A percentile compares a stretch with the other conserved stretches of the same genome.
These are phyloP conservation scores for Blastobasis lacticolella DNA, from an alignment of 2,888 invertebrate species.

Conservation along the genomic window DNA sequence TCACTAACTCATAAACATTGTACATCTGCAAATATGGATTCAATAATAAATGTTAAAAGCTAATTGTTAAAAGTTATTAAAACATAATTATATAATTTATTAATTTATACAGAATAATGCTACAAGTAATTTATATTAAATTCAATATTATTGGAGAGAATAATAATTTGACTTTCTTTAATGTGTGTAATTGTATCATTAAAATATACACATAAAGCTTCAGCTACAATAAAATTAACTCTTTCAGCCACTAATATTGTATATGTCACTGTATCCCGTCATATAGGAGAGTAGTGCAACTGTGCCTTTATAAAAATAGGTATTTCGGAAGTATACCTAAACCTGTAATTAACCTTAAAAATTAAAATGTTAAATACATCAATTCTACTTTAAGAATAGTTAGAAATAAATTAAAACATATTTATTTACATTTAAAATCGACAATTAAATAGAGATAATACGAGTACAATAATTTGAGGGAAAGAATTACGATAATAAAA, in stretches of 20 bases:
- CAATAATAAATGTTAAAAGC: slow-evolving; percentile 29
- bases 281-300: no score
- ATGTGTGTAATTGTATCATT: no score
- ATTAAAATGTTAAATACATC: slow-evolving; percentile 53
- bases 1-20: slow-evolving; percentile 73
- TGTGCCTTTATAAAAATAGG: no score
- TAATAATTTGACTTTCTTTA: no score
- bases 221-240: no score
- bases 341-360: slow-evolving; percentile 19
- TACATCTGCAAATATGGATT: slow-evolving; percentile 72
- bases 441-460: not conserved
- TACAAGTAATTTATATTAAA: slow-evolving; percentile 59
- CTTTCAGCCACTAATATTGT: no score
- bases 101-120: slow-evolving; percentile 61
- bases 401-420: slow-evolving; percentile 41
- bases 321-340: no score
- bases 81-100: slow-evolving; percentile 36
- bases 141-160: no score
- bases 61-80: slow-evolving; percentile 37
- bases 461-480: no score
- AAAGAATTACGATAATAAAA: no score
- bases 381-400: slow-evolving; percentile 33
- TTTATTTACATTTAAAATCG: slow-evolving; percentile 10
- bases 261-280: no score
- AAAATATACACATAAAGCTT: no score